Percentiles rank a stretch among this genome's conserved stretches.
Evolutionary conservation across 2,113 vertebrate genomes (phyloP).

Genomic region (Coturnix japonica): DNA sequence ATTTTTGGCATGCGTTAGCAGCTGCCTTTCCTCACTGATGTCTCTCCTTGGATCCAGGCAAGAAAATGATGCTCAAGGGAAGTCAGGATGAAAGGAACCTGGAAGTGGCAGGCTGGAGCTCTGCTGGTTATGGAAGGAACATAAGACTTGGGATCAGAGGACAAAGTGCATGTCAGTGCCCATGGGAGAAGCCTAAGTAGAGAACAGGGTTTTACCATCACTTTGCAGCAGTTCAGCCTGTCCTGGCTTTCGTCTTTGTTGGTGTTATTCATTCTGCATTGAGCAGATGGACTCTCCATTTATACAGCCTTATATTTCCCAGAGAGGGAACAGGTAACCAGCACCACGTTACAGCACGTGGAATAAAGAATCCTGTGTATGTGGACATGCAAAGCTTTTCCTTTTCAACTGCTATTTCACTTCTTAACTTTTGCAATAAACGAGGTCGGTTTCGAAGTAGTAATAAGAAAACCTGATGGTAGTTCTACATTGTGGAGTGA

Average conservation of each 20-base stretch:
- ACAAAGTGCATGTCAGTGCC: background rate
- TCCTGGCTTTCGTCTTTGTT: background rate
- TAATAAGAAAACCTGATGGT: background rate
- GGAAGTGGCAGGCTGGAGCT: background rate
- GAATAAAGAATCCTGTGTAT: background rate
- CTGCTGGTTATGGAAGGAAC: background rate
- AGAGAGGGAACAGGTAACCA: background rate
- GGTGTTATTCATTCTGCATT: background rate
- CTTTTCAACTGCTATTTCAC: background rate
- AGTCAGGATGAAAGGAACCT: background rate
- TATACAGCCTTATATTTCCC: background rate
- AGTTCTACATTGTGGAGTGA: background rate
- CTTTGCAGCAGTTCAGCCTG: background rate
- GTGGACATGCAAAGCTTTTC: background rate
- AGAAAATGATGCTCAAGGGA: background rate
- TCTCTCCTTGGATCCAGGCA: background rate
- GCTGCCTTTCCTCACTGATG: background rate
- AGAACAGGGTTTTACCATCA: background rate
- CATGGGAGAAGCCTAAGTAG: background rate
- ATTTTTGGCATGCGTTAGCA: background rate
- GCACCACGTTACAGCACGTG: fast-evolving
- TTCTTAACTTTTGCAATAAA: background rate
- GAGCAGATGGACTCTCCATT: background rate
- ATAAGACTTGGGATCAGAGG: background rate
- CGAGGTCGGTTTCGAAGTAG: background rate